A percentile compares a stretch with the other conserved stretches of the same genome.
These are phyloP conservation scores for Spilarctia lutea DNA, from an alignment of 2,888 invertebrate genomes.

Conservation along the genomic window DNA sequence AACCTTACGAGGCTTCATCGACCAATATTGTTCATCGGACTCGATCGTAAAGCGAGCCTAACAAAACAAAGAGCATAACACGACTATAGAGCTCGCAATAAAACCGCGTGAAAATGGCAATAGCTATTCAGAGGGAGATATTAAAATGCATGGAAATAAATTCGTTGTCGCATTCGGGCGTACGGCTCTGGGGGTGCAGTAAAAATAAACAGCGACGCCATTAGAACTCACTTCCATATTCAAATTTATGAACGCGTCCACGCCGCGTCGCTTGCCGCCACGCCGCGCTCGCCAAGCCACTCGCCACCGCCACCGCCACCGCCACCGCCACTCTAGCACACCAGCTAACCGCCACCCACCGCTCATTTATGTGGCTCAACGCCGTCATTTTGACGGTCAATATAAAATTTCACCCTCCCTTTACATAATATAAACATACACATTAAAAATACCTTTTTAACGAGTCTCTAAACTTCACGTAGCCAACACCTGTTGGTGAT, in stretches of 20 bases:
- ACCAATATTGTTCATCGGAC: slow-evolving; percentile 74
- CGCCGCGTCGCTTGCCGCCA: slow-evolving; percentile 57
- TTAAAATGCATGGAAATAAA: slow-evolving; percentile 87
- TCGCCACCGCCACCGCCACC: slow-evolving; percentile 50
- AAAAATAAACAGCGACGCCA: slow-evolving; percentile 87
- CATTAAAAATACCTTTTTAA: slow-evolving; percentile 33
- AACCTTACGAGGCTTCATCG: slow-evolving; percentile 76
- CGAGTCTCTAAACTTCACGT: slow-evolving; percentile 28
- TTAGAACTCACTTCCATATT: slow-evolving; percentile 88
- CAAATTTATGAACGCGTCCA: slow-evolving; percentile 85
- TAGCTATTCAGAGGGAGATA: slow-evolving; percentile 86
- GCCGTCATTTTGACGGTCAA: slow-evolving; percentile 79
- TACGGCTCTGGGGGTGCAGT: slow-evolving; percentile 85
- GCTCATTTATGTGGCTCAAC: slow-evolving; percentile 66
- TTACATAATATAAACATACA: slow-evolving; percentile 53
- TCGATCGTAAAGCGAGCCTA: slow-evolving; percentile 76
- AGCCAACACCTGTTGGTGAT: slow-evolving; percentile 39
- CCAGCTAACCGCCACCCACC: slow-evolving; percentile 29
- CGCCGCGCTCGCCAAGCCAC: slow-evolving; percentile 47
- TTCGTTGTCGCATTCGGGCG: slow-evolving; percentile 88
- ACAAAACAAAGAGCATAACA: slow-evolving; percentile 76
- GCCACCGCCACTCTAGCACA: slow-evolving; percentile 20
- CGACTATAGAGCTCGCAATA: slow-evolving; percentile 78
- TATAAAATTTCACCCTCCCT: slow-evolving; percentile 78
- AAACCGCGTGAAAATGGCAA: slow-evolving; percentile 86